Percentiles rank a stretch among this genome's conserved stretches.
Conservation (phyloP, 2,888 invertebrate genomes). For the Tholera decimalis region DNA sequence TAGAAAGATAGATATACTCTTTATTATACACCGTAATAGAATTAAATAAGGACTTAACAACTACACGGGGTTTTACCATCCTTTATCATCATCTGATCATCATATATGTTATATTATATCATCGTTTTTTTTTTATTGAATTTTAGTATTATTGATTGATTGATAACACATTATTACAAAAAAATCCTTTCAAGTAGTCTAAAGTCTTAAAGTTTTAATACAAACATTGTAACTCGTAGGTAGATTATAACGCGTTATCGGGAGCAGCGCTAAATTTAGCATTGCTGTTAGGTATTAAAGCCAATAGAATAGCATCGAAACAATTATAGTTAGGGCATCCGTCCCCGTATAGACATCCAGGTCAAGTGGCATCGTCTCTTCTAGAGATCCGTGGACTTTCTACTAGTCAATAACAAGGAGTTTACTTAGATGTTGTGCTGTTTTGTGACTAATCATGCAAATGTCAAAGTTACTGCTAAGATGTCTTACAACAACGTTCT, state of each 20-base stretch:
- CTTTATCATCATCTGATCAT: too few species aligned
- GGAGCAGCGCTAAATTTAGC: constrained; percentile 67
- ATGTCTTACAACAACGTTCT: constrained; percentile 52
- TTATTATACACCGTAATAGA: too few species aligned
- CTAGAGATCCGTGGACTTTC: constrained; percentile 11
- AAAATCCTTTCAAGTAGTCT: background rate
- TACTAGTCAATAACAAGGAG: constrained; percentile 30
- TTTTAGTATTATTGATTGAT: constrained; percentile 1
- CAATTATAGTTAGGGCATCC: constrained; percentile 64
- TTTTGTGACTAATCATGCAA: constrained; percentile 44
- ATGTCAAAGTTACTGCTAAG: constrained; percentile 38
- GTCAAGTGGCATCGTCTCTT: constrained; percentile 52
- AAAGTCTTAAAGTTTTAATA: background rate
- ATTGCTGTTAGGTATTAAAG: constrained; percentile 63
- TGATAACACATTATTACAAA: background rate
- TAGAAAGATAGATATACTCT: too few species aligned
- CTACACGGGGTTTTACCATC: too few species aligned
- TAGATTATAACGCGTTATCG: constrained; percentile 36
- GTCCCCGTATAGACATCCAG: constrained; percentile 49
- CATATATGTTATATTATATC: too few species aligned
- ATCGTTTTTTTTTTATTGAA: too few species aligned
- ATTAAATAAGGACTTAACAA: too few species aligned
- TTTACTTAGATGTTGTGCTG: constrained; percentile 21
- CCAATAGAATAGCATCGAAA: constrained; percentile 66
- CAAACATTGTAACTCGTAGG: constrained; percentile 1